Base-by-base conservation (phyloP, 2,888 invertebrate genomes). In the Oligia strigilis region DNA sequence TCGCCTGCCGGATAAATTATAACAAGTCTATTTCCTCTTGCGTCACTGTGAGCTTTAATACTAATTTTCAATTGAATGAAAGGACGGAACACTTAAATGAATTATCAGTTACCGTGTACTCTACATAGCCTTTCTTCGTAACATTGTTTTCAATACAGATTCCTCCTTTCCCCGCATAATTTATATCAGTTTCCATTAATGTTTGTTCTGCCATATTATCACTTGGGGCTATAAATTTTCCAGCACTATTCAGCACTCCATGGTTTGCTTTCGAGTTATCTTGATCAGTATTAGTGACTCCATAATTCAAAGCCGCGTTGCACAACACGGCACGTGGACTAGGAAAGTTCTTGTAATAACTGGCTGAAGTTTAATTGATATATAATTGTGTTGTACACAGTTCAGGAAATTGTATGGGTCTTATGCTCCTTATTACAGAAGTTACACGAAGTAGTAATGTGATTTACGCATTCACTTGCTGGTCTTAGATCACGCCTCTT, bases 301-400 rank as follows among this genome's bases (percentile, higher is more conserved):
- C 87, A 93, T 95, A 94, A 94, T 93, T 95, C 93, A 88, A 89
- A 87, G 82, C 81, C 46, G 62, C 58, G 81, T 94, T 94, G 92
- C 90, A 92, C 91, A 93, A 94, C 92, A 89, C 88, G 89, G 86
- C 91, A 92, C 92, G 92, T 91, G 93, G 83, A 80, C 84, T 83
- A 88, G 73, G 89, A 89, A 90, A 89, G 83, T 85, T 87, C 89
- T 82, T 82, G 87, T 90, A 90, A 90, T 90, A 90, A 90, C 90
- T 84, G 80, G 80, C 86, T 85, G 71, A 85, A 85, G 84, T 90
- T 90, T 91, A 91, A 91, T 91, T 91, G 91, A 91, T 91, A 87
- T 86, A 88, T 91, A 89, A 91, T 90, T 90, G 87, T 87, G 86
- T 83, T 86, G 75, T 81, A 76, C 79, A 77, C 78, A 67, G 80